A percentile compares a stretch with the other conserved stretches of the same genome.
These are phyloP conservation scores for Isichthys henryi DNA, from an alignment of 2,113 vertebrate genomes.

Conservation along the genomic window DNA sequence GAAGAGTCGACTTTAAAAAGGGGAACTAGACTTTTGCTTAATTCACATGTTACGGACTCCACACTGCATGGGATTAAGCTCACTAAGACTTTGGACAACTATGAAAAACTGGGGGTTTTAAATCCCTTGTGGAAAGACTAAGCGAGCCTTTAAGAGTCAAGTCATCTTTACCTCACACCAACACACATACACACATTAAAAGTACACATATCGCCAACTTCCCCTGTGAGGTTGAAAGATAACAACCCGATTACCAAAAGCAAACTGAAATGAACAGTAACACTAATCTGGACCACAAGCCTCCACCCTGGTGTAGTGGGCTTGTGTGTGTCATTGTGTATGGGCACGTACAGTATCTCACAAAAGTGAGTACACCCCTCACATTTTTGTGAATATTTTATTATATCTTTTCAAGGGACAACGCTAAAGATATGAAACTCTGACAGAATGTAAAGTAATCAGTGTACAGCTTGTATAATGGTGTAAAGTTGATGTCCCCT, in stretches of 20 bases:
- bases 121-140: background rate
- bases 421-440: too few relatives aligned
- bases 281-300: background rate
- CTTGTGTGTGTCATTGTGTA: conserved; percentile 3
- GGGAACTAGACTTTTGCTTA: background rate
- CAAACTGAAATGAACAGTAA: background rate
- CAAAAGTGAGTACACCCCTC: too few relatives aligned
- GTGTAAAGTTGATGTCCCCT: too few relatives aligned
- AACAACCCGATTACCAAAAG: background rate
- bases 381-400: too few relatives aligned
- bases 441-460: too few relatives aligned
- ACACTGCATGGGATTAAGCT: background rate
- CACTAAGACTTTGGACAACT: background rate
- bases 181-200: background rate
- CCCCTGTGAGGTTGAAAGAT: background rate
- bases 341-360: background rate
- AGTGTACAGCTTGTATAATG: too few relatives aligned
- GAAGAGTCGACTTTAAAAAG: background rate
- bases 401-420: too few relatives aligned
- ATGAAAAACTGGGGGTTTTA: background rate
- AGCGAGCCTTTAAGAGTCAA: background rate
- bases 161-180: background rate
- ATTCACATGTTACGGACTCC: background rate
- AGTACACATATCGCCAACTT: background rate
- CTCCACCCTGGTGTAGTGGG: background rate